These are phyloP conservation scores for Microvelia longipes DNA, from an alignment of 1,140 invertebrate species.

Conservation along the genomic window DNA sequence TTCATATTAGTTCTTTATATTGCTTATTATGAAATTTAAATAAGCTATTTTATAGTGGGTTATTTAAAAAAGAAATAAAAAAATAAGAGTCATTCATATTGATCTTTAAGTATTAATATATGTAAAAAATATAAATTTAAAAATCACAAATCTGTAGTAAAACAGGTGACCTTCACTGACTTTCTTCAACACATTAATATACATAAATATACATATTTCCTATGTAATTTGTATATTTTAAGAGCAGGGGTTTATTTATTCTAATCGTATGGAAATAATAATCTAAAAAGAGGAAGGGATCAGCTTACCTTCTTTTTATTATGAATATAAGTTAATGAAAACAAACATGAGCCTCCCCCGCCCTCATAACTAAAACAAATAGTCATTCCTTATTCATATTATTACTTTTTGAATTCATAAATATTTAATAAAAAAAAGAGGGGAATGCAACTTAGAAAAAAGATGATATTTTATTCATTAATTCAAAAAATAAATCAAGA, in stretches of 20 bases:
- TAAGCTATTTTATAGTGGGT: neutral
- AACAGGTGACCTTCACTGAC: neutral
- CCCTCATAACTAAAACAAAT: neutral
- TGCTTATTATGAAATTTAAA: neutral
- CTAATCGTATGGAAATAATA: neutral
- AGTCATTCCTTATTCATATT: neutral
- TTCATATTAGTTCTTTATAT: neutral
- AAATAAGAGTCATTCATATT: neutral
- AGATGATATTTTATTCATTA: neutral
- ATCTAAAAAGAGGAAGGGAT: too few species aligned
- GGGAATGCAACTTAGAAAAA: neutral
- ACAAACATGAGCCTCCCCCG: neutral
- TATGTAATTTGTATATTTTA: neutral
- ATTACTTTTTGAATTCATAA: neutral
- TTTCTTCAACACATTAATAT: neutral
- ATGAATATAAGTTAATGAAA: neutral
- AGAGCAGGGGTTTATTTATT: neutral
- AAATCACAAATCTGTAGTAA: neutral
- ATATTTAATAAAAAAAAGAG: neutral
- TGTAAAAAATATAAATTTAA: neutral
- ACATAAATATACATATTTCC: neutral
- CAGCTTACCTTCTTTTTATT: neutral
- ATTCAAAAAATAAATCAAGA: neutral
- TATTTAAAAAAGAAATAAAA: too few species aligned
- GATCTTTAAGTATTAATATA: neutral